phyloP scores from a whole-genome alignment of 2,888 invertebrate species.

The Drosophila nr. perissopoda region DNA sequence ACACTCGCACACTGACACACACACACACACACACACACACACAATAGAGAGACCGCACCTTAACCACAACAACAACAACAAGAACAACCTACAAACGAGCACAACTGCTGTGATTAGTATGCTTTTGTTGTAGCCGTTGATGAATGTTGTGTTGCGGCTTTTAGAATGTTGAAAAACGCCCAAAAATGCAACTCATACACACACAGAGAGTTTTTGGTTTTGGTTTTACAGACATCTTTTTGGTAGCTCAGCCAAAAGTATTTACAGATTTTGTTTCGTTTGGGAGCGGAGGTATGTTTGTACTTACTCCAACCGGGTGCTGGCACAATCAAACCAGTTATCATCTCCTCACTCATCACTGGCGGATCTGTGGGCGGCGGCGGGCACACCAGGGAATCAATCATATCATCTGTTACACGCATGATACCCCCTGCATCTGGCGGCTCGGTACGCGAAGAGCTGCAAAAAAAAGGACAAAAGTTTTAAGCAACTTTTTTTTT shows the following conservation, averaged over 20 bases:
- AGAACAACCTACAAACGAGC: slow-evolving; percentile 22
- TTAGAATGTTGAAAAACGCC: slow-evolving; percentile 48
- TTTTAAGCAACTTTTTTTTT: slow-evolving; percentile 4
- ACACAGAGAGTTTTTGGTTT: slow-evolving; percentile 38
- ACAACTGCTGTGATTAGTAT: slow-evolving; percentile 69
- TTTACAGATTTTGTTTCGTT: slow-evolving; percentile 31
- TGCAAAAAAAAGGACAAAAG: slow-evolving; percentile 62
- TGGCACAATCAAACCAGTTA: slow-evolving; percentile 97
- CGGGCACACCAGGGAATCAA: slow-evolving; percentile 97
- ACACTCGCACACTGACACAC: slow-evolving; percentile 21
- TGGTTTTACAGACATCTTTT: slow-evolving; percentile 10
- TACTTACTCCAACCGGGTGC: slow-evolving; percentile 97
- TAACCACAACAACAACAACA: slow-evolving; percentile 51
- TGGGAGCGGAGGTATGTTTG: neutral
- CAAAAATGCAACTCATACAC: slow-evolving; percentile 37
- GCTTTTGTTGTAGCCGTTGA: slow-evolving; percentile 69
- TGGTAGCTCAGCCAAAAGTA: slow-evolving; percentile 33
- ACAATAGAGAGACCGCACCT: slow-evolving; percentile 50
- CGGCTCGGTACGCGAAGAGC: slow-evolving; percentile 93
- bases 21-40: slow-evolving; percentile 14
- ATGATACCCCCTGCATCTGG: slow-evolving; percentile 91
- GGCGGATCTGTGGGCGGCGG: slow-evolving; percentile 98
- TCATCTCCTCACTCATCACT: slow-evolving; percentile 97
- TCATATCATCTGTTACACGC: slow-evolving; percentile 97
- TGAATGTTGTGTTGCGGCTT: slow-evolving; percentile 72